These are phyloP conservation scores for Apus apus DNA, from an alignment of 2,113 vertebrate genomes.

Conservation along the genomic window DNA sequence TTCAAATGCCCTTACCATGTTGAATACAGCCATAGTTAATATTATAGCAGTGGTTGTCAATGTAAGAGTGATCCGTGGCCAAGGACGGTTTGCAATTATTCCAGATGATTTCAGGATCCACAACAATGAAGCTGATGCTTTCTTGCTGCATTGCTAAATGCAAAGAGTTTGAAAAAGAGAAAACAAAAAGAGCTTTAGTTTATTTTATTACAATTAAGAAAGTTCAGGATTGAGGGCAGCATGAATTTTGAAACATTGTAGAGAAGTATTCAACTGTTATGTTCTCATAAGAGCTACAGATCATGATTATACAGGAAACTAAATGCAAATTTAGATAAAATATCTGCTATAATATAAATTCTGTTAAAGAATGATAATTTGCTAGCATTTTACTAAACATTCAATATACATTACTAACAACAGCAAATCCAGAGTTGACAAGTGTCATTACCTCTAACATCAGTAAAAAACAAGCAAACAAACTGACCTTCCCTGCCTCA, in stretches of 20 bases:
- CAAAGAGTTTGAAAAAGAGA: conserved; percentile 3
- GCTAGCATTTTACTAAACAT: background rate
- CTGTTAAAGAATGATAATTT: background rate
- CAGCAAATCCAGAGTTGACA: background rate
- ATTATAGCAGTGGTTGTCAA: conserved; percentile 90
- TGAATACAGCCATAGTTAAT: conserved; percentile 94
- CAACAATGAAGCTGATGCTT: conserved; percentile 83
- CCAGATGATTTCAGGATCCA: conserved; percentile 93
- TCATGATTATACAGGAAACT: background rate
- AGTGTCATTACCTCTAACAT: background rate
- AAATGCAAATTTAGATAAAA: background rate
- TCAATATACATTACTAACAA: background rate
- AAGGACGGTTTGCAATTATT: conserved; percentile 93
- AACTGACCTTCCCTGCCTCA: background rate
- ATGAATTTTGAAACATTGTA: background rate
- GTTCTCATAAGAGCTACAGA: background rate
- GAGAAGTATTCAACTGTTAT: background rate
- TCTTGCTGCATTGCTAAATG: conserved; percentile 91
- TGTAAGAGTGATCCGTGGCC: conserved; percentile 92
- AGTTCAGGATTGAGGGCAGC: background rate
- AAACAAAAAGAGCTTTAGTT: background rate
- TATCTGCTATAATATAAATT: background rate
- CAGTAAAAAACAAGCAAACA: background rate
- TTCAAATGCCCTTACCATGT: conserved; percentile 85
- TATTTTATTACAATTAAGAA: background rate